Percentiles rank a stretch among this genome's conserved stretches.
phyloP scores from a whole-genome alignment of 1,140 invertebrate species.

The Brachionus paranguensis region DNA sequence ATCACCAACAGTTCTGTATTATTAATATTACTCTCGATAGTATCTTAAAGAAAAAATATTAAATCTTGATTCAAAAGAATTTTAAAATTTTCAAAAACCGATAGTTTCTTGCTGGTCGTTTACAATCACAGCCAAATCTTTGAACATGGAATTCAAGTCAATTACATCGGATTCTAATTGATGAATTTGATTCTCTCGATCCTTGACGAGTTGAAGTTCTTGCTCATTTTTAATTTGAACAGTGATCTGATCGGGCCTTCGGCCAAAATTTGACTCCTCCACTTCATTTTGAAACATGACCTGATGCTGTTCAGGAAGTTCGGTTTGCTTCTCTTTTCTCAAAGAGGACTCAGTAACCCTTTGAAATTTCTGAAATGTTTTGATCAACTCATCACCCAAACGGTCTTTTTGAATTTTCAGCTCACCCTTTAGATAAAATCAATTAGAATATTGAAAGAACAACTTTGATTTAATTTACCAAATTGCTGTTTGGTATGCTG shows the following conservation, averaged over 20 bases:
- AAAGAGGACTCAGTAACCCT: background rate
- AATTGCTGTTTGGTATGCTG: background rate
- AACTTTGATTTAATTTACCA: background rate
- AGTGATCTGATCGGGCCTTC: background rate
- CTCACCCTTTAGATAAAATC: background rate
- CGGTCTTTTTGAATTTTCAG: slow-evolving; percentile 28
- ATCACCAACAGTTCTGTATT: background rate
- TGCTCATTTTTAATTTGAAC: background rate
- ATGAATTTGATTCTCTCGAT: slow-evolving; percentile 31
- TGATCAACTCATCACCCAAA: slow-evolving; percentile 6
- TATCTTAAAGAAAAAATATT: background rate
- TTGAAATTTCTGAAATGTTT: slow-evolving; percentile 16
- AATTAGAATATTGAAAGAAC: background rate
- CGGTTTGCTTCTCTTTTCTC: background rate
- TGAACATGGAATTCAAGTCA: slow-evolving; percentile 38
- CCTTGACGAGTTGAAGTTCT: background rate
- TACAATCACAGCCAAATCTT: slow-evolving; percentile 39
- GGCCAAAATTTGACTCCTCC: background rate
- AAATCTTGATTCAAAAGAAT: background rate
- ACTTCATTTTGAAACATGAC: background rate
- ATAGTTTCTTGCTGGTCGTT: slow-evolving; percentile 37
- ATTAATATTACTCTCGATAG: slow-evolving; percentile 28
- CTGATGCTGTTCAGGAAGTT: background rate
- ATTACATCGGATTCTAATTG: slow-evolving; percentile 38
- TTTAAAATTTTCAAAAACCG: background rate